Evolutionary conservation across 2,797 vertebrate species (phyloP).

Genomic region (Melanogrammus aeglefinus): DNA sequence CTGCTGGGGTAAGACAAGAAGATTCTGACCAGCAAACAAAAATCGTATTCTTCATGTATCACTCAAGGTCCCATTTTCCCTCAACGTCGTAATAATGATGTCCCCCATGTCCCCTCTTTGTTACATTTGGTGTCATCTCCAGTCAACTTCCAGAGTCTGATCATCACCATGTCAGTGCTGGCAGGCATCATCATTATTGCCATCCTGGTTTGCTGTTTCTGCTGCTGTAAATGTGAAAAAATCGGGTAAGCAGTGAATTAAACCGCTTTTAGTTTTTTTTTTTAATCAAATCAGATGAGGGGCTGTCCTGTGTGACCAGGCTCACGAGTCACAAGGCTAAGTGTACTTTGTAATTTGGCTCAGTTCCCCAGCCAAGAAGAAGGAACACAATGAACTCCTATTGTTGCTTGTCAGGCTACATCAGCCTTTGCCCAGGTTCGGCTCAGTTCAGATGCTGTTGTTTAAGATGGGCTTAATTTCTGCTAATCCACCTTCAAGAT

Average conservation of each 20-base stretch:
- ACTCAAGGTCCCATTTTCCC: neutral
- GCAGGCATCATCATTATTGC: slow-evolving; percentile 76
- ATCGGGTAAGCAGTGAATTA: slow-evolving; percentile 69
- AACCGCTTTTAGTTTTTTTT: neutral
- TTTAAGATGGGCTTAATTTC: neutral
- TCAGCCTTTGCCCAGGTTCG: neutral
- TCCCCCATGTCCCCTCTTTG: neutral
- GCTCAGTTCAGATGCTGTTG: neutral
- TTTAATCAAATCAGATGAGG: neutral
- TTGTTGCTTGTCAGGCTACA: neutral
- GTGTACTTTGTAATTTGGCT: neutral
- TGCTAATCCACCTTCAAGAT: neutral
- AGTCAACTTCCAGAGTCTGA: slow-evolving; percentile 93
- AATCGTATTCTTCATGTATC: neutral
- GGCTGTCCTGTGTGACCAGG: neutral
- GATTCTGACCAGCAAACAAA: neutral
- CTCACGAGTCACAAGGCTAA: neutral
- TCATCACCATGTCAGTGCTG: slow-evolving; percentile 84
- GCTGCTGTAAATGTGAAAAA: slow-evolving; percentile 81
- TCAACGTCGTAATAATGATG: neutral
- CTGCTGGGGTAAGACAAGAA: slow-evolving; percentile 85
- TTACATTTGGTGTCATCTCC: slow-evolving; percentile 3
- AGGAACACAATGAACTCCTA: neutral
- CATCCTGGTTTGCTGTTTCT: slow-evolving; percentile 79
- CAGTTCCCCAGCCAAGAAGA: neutral